Evolutionary conservation across 2,797 vertebrate species (phyloP).

Genomic region (Poeciliopsis turneri): DNA sequence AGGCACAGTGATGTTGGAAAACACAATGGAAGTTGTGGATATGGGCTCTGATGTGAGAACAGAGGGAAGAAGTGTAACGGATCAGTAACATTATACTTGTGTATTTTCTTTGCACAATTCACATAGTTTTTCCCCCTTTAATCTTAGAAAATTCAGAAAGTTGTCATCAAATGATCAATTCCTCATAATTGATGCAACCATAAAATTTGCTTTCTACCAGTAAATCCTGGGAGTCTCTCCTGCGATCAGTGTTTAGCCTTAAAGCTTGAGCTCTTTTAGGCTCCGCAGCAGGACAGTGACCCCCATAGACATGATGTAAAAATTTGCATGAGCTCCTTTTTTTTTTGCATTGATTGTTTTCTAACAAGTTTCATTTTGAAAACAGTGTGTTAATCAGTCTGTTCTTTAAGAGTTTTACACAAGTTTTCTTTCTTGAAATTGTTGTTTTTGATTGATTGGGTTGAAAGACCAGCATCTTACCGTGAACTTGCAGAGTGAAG

Average conservation of each 20-base stretch:
- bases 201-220: too few relatives aligned
- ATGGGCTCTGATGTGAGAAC: constrained; percentile 19
- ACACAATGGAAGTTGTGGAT: not conserved
- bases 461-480: constrained; percentile 29
- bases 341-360: not conserved
- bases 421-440: not conserved
- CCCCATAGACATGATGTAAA: too few relatives aligned
- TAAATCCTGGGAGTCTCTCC: too few relatives aligned
- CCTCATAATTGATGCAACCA: too few relatives aligned
- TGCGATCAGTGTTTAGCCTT: too few relatives aligned
- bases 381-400: not conserved
- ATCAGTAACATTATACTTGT: too few relatives aligned
- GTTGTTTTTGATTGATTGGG: not conserved
- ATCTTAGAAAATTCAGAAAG: too few relatives aligned
- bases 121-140: too few relatives aligned
- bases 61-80: not conserved
- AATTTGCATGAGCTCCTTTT: not conserved
- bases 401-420: not conserved
- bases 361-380: not conserved
- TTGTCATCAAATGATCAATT: too few relatives aligned
- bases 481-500: constrained; percentile 47
- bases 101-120: too few relatives aligned
- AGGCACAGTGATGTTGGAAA: fast-evolving
- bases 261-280: too few relatives aligned
- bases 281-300: too few relatives aligned